Evolutionary conservation across 2,113 vertebrate genomes (phyloP).

Genomic region (Panthera leo): DNA sequence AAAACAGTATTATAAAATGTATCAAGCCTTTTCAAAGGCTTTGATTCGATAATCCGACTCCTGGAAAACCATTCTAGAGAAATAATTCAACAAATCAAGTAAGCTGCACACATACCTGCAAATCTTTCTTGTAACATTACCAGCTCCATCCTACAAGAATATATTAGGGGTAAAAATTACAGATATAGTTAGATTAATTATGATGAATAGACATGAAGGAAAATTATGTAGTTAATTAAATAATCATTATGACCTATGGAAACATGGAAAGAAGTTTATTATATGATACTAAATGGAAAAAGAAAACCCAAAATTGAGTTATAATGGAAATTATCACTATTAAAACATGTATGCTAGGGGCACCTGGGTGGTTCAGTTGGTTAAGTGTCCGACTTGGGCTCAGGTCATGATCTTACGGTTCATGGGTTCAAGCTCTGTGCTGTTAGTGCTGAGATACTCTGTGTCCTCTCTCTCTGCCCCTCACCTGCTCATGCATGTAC

Average conservation of each 20-base stretch:
- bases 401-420: too few species aligned
- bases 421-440: too few species aligned
- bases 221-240: constrained; percentile 1
- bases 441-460: too few species aligned
- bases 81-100: neutral
- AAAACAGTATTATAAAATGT: neutral
- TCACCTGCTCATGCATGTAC: too few species aligned
- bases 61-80: neutral
- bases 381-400: too few species aligned
- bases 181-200: neutral
- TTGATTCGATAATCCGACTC: neutral
- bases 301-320: neutral
- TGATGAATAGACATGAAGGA: neutral
- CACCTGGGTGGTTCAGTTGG: too few species aligned
- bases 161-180: neutral
- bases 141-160: neutral
- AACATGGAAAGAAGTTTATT: constrained; percentile 11
- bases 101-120: neutral
- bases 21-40: neutral
- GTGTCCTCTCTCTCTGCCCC: too few species aligned
- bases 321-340: neutral
- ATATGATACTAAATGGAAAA: neutral
- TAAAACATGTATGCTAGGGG: neutral
- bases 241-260: constrained; percentile 8
- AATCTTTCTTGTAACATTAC: neutral